phyloP scores from a whole-genome alignment of 1,140 invertebrate genomes.

The Glomeris maerens region DNA sequence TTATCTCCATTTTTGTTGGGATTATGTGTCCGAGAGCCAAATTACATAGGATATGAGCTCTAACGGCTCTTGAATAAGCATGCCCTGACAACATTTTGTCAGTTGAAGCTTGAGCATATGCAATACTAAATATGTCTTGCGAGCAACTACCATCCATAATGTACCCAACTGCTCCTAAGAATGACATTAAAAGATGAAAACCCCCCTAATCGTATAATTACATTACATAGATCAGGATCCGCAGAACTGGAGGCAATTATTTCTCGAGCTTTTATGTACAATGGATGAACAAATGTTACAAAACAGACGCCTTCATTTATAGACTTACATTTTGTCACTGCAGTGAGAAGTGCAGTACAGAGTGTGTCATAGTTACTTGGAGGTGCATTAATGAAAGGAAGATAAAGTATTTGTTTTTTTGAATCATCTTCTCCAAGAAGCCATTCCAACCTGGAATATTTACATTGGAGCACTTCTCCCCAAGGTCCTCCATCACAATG shows the following conservation, averaged over 20 bases:
- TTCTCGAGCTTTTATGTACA: slow-evolving; percentile 9
- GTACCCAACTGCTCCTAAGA: slow-evolving; percentile 25
- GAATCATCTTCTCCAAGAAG: neutral
- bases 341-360: neutral
- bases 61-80: too few species aligned
- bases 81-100: slow-evolving; percentile 30
- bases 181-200: slow-evolving; percentile 20
- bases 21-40: neutral
- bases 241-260: slow-evolving; percentile 1
- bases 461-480: neutral
- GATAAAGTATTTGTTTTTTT: neutral
- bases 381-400: neutral
- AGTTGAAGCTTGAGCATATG: slow-evolving; percentile 24
- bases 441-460: slow-evolving; percentile 1
- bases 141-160: slow-evolving; percentile 29
- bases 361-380: too few species aligned
- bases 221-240: neutral
- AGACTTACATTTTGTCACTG: neutral
- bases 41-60: slow-evolving; percentile 27
- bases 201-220: slow-evolving; percentile 13
- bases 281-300: slow-evolving; percentile 15
- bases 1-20: too few species aligned
- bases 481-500: neutral
- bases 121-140: slow-evolving; percentile 22
- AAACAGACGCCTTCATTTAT: neutral